Evolutionary conservation across 2,797 vertebrate species (phyloP).

Genomic region (Liparis tanakae): DNA sequence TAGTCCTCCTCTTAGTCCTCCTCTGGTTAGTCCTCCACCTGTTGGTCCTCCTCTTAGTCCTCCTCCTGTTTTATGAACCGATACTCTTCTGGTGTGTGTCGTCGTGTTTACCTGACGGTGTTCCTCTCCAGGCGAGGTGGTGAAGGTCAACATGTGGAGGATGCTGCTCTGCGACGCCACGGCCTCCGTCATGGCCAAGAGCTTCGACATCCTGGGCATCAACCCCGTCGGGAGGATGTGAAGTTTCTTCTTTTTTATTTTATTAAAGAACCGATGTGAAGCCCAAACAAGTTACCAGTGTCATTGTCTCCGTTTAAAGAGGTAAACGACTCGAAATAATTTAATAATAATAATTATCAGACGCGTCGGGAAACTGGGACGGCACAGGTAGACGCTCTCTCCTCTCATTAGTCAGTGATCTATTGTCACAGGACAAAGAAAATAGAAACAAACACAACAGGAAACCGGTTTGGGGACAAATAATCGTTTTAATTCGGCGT

Average conservation of each 20-base stretch:
- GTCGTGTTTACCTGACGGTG: too few relatives aligned
- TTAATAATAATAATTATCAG: too few relatives aligned
- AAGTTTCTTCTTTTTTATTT: constrained; percentile 40
- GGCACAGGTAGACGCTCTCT: background rate
- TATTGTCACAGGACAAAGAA: constrained; percentile 34
- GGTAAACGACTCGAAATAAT: too few relatives aligned
- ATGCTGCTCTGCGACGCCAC: constrained; percentile 96
- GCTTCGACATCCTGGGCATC: constrained; percentile 94
- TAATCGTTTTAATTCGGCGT: constrained; percentile 65
- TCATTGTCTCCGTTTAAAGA: background rate
- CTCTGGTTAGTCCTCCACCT: too few relatives aligned
- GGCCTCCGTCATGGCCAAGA: constrained; percentile 92
- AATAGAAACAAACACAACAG: constrained; percentile 18
- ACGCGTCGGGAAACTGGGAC: too few relatives aligned
- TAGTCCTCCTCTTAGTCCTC: too few relatives aligned
- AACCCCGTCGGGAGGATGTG: constrained; percentile 89
- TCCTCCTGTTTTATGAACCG: too few relatives aligned
- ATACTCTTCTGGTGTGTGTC: too few relatives aligned
- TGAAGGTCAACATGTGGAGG: constrained; percentile 96
- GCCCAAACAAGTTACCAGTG: background rate
- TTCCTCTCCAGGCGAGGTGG: constrained; percentile 85
- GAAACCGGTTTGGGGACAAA: constrained; percentile 45
- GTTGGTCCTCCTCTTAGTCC: too few relatives aligned
- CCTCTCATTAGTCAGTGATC: constrained; percentile 49
- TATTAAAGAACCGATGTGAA: constrained; percentile 45